Percentiles rank a stretch among this genome's conserved stretches.
Evolutionary conservation across 2,113 vertebrate species (phyloP).

Genomic region (Cromileptes altivelis): DNA sequence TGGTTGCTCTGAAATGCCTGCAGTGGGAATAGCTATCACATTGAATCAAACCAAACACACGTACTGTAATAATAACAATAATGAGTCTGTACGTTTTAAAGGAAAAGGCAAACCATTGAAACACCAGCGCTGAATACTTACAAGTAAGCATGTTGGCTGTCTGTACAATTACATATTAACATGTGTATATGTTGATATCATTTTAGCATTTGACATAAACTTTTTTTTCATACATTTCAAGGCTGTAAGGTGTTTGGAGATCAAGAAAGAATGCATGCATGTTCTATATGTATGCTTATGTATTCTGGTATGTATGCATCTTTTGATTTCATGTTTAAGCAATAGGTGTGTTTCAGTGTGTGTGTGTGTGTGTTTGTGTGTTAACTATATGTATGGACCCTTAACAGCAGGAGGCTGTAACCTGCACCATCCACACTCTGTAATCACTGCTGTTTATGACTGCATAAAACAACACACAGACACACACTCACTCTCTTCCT

Average conservation of each 20-base stretch:
- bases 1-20: constrained; percentile 34
- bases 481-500: neutral
- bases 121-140: neutral
- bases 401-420: constrained; percentile 67
- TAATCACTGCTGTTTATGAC: constrained; percentile 76
- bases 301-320: neutral
- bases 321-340: constrained; percentile 7
- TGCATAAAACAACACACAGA: constrained; percentile 67
- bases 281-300: neutral
- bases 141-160: neutral
- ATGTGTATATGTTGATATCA: neutral
- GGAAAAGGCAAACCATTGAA: too few species aligned
- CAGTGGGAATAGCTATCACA: constrained; percentile 35
- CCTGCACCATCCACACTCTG: constrained; percentile 63
- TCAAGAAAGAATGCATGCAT: neutral
- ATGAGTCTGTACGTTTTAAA: neutral
- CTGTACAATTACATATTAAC: neutral
- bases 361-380: constrained; percentile 11
- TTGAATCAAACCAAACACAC: constrained; percentile 38
- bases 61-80: constrained; percentile 3
- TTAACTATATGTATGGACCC: constrained; percentile 20
- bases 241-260: neutral
- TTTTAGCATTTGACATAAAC: neutral
- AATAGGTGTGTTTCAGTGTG: constrained; percentile 3
- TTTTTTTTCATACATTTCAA: neutral